Base-by-base conservation (phyloP, 2,888 invertebrate species). In the Melanargia galathea region DNA sequence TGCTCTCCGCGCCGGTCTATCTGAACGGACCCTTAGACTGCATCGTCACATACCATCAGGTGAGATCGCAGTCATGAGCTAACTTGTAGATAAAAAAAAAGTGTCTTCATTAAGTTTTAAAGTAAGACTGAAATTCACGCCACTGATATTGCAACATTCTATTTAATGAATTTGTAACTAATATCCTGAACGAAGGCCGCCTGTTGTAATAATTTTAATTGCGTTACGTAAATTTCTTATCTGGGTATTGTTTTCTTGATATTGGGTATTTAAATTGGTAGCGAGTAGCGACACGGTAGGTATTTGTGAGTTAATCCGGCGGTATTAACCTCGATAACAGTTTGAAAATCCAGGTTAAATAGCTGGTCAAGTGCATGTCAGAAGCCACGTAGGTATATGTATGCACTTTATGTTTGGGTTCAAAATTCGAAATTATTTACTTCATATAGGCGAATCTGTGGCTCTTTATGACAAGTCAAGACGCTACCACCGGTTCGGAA, bases 181-280 rank as follows among this genome's bases (percentile, higher is more conserved):
- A 59, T 60, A 51, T 43, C 30, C 40, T 43, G 18, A 35, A 54
- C 33, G 30, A 49, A 22, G 60, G 59, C 60, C 55, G 65, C 60
- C 54, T 48, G 70, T 68, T 60, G 51, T 43, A 49, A 54, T 38
- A 38, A 38, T 38, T 38, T 13, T 63, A 63, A 45, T 38, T 8
- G 24, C 1, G 38, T 54, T 46, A 33, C 43, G 43, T 43, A 30
- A 30, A 56, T 43, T 26, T 45, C 45, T 57, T 57, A 57, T 57
- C 56, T 30, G 30, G 16, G 13, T 57, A 45, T 45, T 57, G 20
- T 46, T 57, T 57, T 45, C 56, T 45, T 57, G 30, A 43, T 57
- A 57, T n/a, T 30, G 45, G 18, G 56, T 52, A 52, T 52, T 52
- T 45, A 57, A 8, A 8, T 45, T 45, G 45, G 30, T 20, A 30